Base-by-base conservation (phyloP, 1,140 invertebrate species). In the Calephelis nemesis region DNA sequence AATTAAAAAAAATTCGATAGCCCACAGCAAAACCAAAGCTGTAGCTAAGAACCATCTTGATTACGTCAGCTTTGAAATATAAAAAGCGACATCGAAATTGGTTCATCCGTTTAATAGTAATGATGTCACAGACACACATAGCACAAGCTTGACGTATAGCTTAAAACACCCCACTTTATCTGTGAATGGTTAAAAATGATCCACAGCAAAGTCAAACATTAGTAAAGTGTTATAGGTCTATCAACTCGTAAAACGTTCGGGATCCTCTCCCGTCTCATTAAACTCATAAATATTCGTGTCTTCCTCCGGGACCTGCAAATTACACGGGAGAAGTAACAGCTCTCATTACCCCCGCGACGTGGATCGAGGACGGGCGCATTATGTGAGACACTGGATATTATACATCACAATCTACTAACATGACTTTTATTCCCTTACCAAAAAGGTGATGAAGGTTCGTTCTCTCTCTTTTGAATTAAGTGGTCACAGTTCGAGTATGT, bases 211-310 rank as follows among this genome's bases (percentile, higher is more conserved):
- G 8, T 42, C 8, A 7, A 42, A 42, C 5, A 8, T 8, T 7
- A 42, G 8, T 42, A 42, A 42, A 42, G 8, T 42, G 49, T 54
- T 19, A 0, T 19, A 19, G 10, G 40, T 30, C 64, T 15, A 65
- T 65, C 50, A 65, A 65, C 48, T 65, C 40, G 64, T 54, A 54
- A 52, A 52, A 52, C 49, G 64, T 30, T 65, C 13, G 49, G 19
- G 49, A 65, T 30, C 42, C 64, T 50, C 64, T 8, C 48, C 47
- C 52, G 54, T 62, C 63, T 70, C 54, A 65, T 70, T 70, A 65
- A 65, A 70, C 15, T 70, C 63, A 65, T 65, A 62, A 62, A 63
- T 64, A 65, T 65, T 58, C 68, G 63, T 11, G 48, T 50, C 54
- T 52, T 50, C 50, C 12, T 42, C 9, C 12, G 50, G 50, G 52